Base-by-base conservation (phyloP, 2,797 vertebrate genomes). In the Geotrypetes seraphini region DNA sequence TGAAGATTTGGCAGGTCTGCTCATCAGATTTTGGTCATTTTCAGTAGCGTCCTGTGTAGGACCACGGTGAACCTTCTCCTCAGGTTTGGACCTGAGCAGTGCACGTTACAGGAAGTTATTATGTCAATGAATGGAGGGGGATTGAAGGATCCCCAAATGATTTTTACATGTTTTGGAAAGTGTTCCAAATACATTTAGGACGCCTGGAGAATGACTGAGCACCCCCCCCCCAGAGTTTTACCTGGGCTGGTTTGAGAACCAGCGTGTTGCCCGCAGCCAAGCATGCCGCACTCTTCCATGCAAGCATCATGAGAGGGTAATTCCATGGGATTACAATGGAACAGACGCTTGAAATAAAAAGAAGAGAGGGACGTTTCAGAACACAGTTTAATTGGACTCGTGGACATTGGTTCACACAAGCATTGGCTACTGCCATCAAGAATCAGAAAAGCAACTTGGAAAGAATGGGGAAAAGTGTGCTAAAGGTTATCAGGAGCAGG, bases 241-340 rank as follows among this genome's bases (percentile, higher is more conserved):
- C 95, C 88, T 96, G 90, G 1, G 95, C 94, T 6, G 94, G 92
- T 68, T 97, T 98, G 9, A 98, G 82, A 28, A 97, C 90, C 0
- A 98, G 75, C 0, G 91, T 97, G 60, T 97, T 98, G 50, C 94
- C 94, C 8, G 92, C 91, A 5, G 95, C 95, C 34, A 98, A 57
- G 49, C 95, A 98, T 0, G 94, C 92, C 0, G 95, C 94, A 0
- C 90, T 97, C 60, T 98, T 98, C 95, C 95, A 98, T 0, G 95
- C 92, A 53, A 98, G 66, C 95, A 98, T 98, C 95, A 98, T 98
- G 20, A 98, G 79, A 0, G 95, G 95, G 41, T 97, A 98, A 55
- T 98, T 98, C 95, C 95, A 98, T 3, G 95, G 95, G 33, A 98
- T 95, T 39, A 98, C 63, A 9, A 98, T 97, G 39, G 90, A 95